Evolutionary conservation across 1,140 invertebrate genomes (phyloP), one percentile per base, ranked within the genome.

Genomic region (Heliconius hermathena): DNA sequence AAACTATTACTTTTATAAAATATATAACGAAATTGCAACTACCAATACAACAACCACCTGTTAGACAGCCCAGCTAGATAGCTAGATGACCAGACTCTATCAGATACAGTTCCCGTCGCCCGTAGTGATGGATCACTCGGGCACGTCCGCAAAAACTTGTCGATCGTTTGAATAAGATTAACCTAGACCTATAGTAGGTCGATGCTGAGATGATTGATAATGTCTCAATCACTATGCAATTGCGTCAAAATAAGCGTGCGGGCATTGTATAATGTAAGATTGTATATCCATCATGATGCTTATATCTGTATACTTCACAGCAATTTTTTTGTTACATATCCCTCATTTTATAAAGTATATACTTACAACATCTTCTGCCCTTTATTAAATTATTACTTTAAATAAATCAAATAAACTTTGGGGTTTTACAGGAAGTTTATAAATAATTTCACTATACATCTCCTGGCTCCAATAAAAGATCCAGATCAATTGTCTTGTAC

Each of bases 121-220:
- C 60, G 60, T 26, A 22, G 38, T 79, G 83, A 84, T 84, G 75
- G 83, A 82, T 82, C 76, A 84, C 79, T 78, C 77, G 79, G 76
- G 73, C 79, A 71, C 74, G 81, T 76, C 73, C 22, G 74, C 74
- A 76, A 77, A 79, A 82, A 82, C 77, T 72, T 54, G 77, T 79
- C 41, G 71, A 71, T 82, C 74, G 78, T 82, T 79, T 73, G 81
- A 79, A 82, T 82, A 82, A 79, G 71, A 82, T 82, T 82, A 82
- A 79, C 81, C 81, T 71, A 81, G 79, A 81, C 79, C 71, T 80
- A 80, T 75, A 73, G 73, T 80, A 73, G 79, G 79, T 80, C 79
- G 76, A 75, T 36, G 66, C 66, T 38, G 26, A 80, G 79, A 80
- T 80, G 74, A 80, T 80, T 75, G 79, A 80, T 76, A 80, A 76